Evolutionary conservation across 2,113 vertebrate genomes (phyloP).

Genomic region (Clupea harengus): DNA sequence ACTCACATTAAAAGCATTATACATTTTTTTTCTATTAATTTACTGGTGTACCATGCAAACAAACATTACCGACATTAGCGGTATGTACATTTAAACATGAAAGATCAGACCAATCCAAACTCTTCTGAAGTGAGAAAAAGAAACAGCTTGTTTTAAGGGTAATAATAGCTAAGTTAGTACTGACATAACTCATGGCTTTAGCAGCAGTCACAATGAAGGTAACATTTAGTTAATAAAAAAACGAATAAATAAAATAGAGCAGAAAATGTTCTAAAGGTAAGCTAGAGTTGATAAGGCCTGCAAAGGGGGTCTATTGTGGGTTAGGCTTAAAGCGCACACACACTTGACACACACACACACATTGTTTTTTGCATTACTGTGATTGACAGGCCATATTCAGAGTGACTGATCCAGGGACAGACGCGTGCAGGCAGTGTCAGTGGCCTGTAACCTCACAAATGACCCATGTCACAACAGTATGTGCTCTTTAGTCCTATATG

Average conservation of each 20-base stretch:
- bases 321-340: neutral
- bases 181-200: too few relatives aligned
- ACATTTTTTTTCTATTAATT: too few relatives aligned
- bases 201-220: too few relatives aligned
- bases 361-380: slow-evolving; percentile 11
- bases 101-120: too few relatives aligned
- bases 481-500: slow-evolving; percentile 18
- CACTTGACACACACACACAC: slow-evolving; percentile 7
- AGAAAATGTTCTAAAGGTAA: neutral
- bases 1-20: too few relatives aligned
- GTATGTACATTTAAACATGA: too few relatives aligned
- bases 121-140: too few relatives aligned
- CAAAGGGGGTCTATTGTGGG: neutral
- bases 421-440: slow-evolving; percentile 19
- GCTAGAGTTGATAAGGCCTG: neutral
- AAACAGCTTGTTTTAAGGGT: too few relatives aligned
- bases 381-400: slow-evolving; percentile 32
- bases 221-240: neutral
- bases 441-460: slow-evolving; percentile 44
- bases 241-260: neutral
- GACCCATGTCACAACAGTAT: slow-evolving; percentile 29
- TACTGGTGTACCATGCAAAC: too few relatives aligned
- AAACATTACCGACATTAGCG: too few relatives aligned
- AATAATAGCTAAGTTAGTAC: too few relatives aligned
- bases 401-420: slow-evolving; percentile 24